Conservation (phyloP, 2,888 invertebrate genomes). For the Plemyria rubiginata region DNA sequence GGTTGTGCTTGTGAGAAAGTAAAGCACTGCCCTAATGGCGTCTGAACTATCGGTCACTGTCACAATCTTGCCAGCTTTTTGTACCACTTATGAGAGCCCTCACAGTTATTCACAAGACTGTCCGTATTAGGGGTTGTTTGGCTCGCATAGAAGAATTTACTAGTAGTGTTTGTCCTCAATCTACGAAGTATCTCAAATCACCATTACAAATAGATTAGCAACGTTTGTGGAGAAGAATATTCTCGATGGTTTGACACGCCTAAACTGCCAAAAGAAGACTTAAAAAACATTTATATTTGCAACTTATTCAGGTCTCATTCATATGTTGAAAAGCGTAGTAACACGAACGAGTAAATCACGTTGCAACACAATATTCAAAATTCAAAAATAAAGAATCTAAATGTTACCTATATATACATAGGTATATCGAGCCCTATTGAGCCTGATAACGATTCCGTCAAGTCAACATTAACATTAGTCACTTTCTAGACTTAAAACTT, state of each 20-base stretch:
- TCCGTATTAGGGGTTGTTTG: conserved; percentile 33
- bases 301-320: no score
- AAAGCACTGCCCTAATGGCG: conserved; percentile 72
- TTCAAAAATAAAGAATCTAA: no score
- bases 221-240: background rate
- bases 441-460: no score
- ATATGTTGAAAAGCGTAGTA: no score
- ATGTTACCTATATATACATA: no score
- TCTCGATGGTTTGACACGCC: background rate
- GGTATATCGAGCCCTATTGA: no score
- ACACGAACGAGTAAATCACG: no score
- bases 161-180: conserved; percentile 12
- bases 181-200: conserved; percentile 1
- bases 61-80: conserved; percentile 69
- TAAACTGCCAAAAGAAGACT: background rate
- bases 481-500: no score
- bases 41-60: conserved; percentile 79
- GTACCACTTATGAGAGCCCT: conserved; percentile 63
- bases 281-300: background rate
- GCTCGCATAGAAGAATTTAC: conserved; percentile 29
- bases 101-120: conserved; percentile 33
- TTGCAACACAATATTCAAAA: no score
- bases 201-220: conserved; percentile 6
- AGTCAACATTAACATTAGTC: no score
- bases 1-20: conserved; percentile 55